phyloP scores from a whole-genome alignment of 2,888 invertebrate species.

The Trissolcus japonicus region DNA sequence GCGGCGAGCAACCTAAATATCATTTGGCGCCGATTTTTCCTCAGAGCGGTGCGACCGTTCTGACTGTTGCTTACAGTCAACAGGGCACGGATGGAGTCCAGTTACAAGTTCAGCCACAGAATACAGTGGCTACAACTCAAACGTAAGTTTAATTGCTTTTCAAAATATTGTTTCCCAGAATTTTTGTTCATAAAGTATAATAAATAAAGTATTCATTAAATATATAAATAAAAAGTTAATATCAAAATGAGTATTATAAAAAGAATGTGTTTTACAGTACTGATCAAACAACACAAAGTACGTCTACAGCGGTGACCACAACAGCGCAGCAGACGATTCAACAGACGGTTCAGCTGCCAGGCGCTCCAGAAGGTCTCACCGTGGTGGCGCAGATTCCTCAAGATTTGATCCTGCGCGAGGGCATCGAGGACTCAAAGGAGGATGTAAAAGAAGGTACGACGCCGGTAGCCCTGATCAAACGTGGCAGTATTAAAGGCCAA shows the following conservation, averaged over 20 bases:
- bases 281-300: conserved; percentile 75
- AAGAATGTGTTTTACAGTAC: conserved; percentile 62
- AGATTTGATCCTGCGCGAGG: conserved; percentile 81
- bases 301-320: conserved; percentile 74
- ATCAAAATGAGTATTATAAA: neutral
- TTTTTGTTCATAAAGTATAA: too few species aligned
- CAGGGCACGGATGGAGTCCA: conserved; percentile 78
- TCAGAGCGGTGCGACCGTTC: conserved; percentile 83
- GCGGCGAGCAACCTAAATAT: conserved; percentile 83
- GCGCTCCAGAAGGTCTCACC: conserved; percentile 81
- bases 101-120: conserved; percentile 74
- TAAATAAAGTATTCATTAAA: too few species aligned
- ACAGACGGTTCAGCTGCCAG: conserved; percentile 75
- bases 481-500: conserved; percentile 75
- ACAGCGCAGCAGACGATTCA: conserved; percentile 74
- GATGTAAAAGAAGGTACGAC: conserved; percentile 76
- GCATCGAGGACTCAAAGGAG: conserved; percentile 76
- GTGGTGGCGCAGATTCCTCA: conserved; percentile 84
- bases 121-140: conserved; percentile 75
- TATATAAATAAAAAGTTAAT: neutral
- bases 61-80: conserved; percentile 86
- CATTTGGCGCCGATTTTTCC: conserved; percentile 86
- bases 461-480: conserved; percentile 77
- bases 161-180: too few species aligned
- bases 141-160: conserved; percentile 73